Base-by-base conservation (phyloP, 2,888 invertebrate species). In the Aleiodes testaceus region DNA sequence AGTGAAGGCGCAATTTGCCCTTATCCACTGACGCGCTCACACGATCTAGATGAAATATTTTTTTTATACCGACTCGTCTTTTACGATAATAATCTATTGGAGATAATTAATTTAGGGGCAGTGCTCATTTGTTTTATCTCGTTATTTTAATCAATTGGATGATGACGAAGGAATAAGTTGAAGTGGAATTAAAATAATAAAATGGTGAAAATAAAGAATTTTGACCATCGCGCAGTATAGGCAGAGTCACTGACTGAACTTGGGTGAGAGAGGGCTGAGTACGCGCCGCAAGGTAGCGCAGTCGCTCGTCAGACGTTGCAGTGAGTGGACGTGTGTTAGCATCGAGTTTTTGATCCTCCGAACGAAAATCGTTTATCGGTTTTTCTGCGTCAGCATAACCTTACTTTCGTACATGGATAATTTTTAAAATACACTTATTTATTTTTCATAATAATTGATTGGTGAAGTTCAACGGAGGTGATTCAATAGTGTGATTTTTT, bases 1-100 rank as follows among this genome's bases (percentile, higher is more conserved):
- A 80, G 79, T 80, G 84, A 82, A 80, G 82, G 82, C 82, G 84
- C 86, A 86, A 86, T 86, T 81, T 77, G 82, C 83, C 84, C 81
- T 82, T 77, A 84, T 83, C 84, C 82, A 85, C 79, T 82, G 84
- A 79, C 79, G 79, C 77, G 84, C 77, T 75, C 78, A 78, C 82
- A 84, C 84, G 76, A 42, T 20, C 52, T 63, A 36, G 14, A 16
- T 11, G 20, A 64, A 22, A 44, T 18, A 14, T 22, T 53, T 42
- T 44, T 45, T 52, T 42, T 18, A 53, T 22, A 67, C 66, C 30
- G 52, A 67, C 14, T 66, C 53, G 66, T 53, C 49, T 52, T 44
- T 42, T 30, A 14, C 42, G 45, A 47, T 36, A 42, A 11, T n/a
- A 61, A 26, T 26, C 3, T 26, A 26, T 26, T 26, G 26, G 3